Conservation (phyloP, 2,888 invertebrate genomes). For the Euclidia mi region DNA sequence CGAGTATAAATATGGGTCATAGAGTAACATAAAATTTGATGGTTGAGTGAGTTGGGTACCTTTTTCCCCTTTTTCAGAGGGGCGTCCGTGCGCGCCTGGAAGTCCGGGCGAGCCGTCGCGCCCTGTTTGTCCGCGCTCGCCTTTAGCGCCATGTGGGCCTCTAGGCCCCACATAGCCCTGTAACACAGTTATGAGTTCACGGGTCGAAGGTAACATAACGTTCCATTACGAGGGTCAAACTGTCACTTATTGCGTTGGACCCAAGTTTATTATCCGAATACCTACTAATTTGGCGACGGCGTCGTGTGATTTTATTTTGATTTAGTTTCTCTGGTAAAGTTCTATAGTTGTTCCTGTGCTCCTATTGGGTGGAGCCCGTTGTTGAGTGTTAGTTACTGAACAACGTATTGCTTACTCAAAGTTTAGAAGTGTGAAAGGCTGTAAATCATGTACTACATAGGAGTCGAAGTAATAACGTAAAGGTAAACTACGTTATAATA, state of each 20-base stretch:
- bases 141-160: slow-evolving; percentile 91
- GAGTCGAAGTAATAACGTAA: background rate
- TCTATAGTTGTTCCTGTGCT: slow-evolving; percentile 35
- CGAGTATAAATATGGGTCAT: slow-evolving; percentile 85
- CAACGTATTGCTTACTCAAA: slow-evolving; percentile 1
- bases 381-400: background rate
- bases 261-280: slow-evolving; percentile 79
- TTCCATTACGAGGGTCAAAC: slow-evolving; percentile 83
- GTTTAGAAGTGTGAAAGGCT: background rate
- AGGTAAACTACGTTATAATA: background rate
- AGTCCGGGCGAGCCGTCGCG: slow-evolving; percentile 92
- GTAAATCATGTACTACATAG: background rate
- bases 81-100: slow-evolving; percentile 88
- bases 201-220: slow-evolving; percentile 81
- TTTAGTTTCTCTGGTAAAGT: slow-evolving; percentile 61
- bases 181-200: slow-evolving; percentile 79
- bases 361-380: slow-evolving; percentile 8
- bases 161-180: slow-evolving; percentile 87
- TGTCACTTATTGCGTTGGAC: slow-evolving; percentile 81
- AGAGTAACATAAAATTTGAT: slow-evolving; percentile 88
- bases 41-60: slow-evolving; percentile 89
- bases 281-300: slow-evolving; percentile 72
- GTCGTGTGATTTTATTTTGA: slow-evolving; percentile 69
- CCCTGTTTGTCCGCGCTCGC: slow-evolving; percentile 92
- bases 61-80: slow-evolving; percentile 94